Percentiles rank a stretch among this genome's conserved stretches.
phyloP scores from a whole-genome alignment of 2,888 invertebrate genomes.

The Chaitophorus viminalis region DNA sequence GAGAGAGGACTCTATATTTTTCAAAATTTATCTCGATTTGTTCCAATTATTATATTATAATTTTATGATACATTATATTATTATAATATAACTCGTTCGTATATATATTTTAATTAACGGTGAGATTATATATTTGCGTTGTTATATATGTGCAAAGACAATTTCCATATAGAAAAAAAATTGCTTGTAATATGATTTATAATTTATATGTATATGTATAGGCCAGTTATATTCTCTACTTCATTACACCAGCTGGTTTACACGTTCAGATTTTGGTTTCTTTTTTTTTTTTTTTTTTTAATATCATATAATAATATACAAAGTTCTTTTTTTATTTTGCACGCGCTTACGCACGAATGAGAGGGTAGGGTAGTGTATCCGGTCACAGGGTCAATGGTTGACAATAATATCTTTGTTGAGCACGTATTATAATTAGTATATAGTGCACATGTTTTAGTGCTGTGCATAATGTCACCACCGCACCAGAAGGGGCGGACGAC shows the following conservation, averaged over 20 bases:
- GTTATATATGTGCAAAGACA: too few species aligned
- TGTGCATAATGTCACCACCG: background rate
- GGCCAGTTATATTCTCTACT: too few species aligned
- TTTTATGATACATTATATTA: too few species aligned
- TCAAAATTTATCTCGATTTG: too few species aligned
- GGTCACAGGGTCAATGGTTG: background rate
- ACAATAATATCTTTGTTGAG: conserved; percentile 16
- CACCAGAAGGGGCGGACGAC: conserved; percentile 14
- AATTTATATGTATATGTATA: too few species aligned
- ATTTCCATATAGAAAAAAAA: too few species aligned
- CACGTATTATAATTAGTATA: background rate
- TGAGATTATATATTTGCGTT: background rate
- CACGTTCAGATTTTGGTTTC: background rate
- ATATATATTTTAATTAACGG: too few species aligned
- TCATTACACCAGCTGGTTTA: too few species aligned
- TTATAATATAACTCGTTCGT: background rate
- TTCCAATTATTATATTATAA: too few species aligned
- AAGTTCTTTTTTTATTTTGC: background rate
- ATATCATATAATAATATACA: too few species aligned
- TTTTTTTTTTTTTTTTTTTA: background rate
- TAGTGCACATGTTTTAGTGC: background rate
- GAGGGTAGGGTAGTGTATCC: conserved; percentile 7
- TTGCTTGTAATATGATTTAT: too few species aligned
- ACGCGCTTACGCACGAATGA: background rate
- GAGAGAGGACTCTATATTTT: too few species aligned